These are phyloP conservation scores for Asteroscopus sphinx DNA, from an alignment of 2,888 invertebrate species.

Conservation along the genomic window DNA sequence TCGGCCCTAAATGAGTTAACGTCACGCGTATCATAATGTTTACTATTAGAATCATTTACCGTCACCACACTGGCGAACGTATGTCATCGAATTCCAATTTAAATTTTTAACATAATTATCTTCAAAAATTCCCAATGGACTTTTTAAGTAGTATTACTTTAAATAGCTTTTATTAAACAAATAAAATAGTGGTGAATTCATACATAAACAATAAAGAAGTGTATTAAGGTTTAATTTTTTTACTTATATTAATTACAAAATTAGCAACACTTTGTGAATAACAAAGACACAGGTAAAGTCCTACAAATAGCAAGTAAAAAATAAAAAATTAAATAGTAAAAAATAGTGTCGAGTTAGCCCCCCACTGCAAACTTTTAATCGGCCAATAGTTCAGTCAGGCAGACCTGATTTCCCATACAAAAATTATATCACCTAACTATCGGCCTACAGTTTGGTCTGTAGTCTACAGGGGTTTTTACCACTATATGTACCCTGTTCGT, in stretches of 20 bases:
- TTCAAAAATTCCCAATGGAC: too few species aligned
- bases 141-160: too few species aligned
- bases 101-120: neutral
- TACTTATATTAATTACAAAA: constrained; percentile 29
- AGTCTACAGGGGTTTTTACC: too few species aligned
- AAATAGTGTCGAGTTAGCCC: too few species aligned
- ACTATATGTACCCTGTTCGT: too few species aligned
- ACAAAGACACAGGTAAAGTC: constrained; percentile 18
- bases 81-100: neutral
- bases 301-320: constrained; percentile 17
- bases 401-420: too few species aligned
- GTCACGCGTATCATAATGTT: constrained; percentile 60
- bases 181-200: neutral
- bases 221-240: constrained; percentile 4
- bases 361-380: too few species aligned
- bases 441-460: too few species aligned
- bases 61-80: constrained; percentile 16
- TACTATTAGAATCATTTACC: constrained; percentile 36
- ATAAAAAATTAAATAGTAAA: too few species aligned
- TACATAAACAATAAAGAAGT: neutral
- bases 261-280: constrained; percentile 31
- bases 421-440: too few species aligned
- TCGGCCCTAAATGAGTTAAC: constrained; percentile 66
- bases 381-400: too few species aligned
- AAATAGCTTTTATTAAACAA: too few species aligned